Percentiles rank a stretch among this genome's conserved stretches.
phyloP scores from a whole-genome alignment of 2,113 vertebrate genomes.

The Datnioides undecimradiatus region DNA sequence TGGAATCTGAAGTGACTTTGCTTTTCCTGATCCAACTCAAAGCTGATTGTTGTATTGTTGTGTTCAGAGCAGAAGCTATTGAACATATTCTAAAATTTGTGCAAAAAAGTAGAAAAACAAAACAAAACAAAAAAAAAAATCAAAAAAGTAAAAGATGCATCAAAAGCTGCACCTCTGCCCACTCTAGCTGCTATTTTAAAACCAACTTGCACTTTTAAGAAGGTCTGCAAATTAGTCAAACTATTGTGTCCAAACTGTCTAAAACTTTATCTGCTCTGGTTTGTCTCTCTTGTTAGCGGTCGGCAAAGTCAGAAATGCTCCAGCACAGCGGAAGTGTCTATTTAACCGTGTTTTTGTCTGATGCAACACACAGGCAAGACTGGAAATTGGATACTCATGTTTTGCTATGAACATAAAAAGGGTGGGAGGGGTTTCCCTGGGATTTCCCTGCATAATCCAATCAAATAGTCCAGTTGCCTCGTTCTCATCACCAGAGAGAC shows the following conservation, averaged over 20 bases:
- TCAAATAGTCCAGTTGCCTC: constrained; percentile 43
- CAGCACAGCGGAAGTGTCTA: constrained; percentile 68
- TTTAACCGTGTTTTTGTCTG: constrained; percentile 83
- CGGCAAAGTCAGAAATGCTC: constrained; percentile 61
- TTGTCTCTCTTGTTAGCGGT: constrained; percentile 31
- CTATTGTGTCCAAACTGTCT: constrained; percentile 7
- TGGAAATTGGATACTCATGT: constrained; percentile 77
- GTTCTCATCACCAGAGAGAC: constrained; percentile 38
- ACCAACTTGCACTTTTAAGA: constrained; percentile 12
- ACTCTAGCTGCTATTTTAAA: constrained; percentile 19
- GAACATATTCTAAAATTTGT: constrained; percentile 80
- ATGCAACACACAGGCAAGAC: constrained; percentile 84
- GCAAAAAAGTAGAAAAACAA: constrained; percentile 25
- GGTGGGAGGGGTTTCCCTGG: constrained; percentile 65
- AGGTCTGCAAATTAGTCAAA: constrained; percentile 35
- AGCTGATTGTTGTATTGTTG: constrained; percentile 64
- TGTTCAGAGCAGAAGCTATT: constrained; percentile 74
- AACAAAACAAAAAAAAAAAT: constrained; percentile 32
- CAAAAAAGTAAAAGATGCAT: constrained; percentile 63
- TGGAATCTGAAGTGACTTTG: constrained; percentile 75
- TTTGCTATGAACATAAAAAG: constrained; percentile 74
- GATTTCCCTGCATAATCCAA: constrained; percentile 77
- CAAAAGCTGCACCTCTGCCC: constrained; percentile 51
- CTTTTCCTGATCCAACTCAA: constrained; percentile 73
- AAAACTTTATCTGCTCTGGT: constrained; percentile 32